Base-by-base conservation (phyloP, 2,888 invertebrate genomes). In the Eustalomyia histrio region DNA sequence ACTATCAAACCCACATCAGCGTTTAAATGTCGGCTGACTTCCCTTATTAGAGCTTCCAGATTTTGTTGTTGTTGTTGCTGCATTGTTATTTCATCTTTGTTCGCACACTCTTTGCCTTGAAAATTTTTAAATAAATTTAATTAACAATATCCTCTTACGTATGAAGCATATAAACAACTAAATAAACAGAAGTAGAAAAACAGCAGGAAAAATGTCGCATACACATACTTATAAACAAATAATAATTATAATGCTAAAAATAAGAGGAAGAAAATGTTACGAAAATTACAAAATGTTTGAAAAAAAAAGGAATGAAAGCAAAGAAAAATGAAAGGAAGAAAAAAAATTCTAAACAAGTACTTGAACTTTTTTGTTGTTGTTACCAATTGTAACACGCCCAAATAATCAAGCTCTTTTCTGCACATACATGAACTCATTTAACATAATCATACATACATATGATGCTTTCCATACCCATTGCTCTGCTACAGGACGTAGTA, bases 91-190 rank as follows among this genome's bases (percentile, higher is more conserved):
- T 21, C 16, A 21, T 3, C 24, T 35, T 12, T 16, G 6, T 60
- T 29, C 29, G 65, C 72, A 61, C 55, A n/a, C 43, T 14, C 5
- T 47, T 67, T 61, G 61, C 61, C 78, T 81, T 78, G 72, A 81
- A 74, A 79, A 65, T 64, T 65, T 69, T 39, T 61, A 79, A 73
- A 61, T 52, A 64, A 79, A 64, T 76, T 75, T 76, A 79, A 80
- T 79, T 79, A 83, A 81, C 73, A 79, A 73, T 67, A 75, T 80
- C 68, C 58, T 67, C 63, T 63, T 47, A 67, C 16, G 16, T 57
- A 9, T 57, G 29, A n/a, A 33, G 10, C 8, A 33, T 47, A 47
- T 47, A 57, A 16, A 33, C 17, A 33, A 57, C 57, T 12, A 29
- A 16, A 16, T 7, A n/a, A 24, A 57, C n/a, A 29, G 29, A 57